These are phyloP conservation scores for Cephus sareptanus DNA, from an alignment of 2,888 invertebrate species.

Conservation along the genomic window DNA sequence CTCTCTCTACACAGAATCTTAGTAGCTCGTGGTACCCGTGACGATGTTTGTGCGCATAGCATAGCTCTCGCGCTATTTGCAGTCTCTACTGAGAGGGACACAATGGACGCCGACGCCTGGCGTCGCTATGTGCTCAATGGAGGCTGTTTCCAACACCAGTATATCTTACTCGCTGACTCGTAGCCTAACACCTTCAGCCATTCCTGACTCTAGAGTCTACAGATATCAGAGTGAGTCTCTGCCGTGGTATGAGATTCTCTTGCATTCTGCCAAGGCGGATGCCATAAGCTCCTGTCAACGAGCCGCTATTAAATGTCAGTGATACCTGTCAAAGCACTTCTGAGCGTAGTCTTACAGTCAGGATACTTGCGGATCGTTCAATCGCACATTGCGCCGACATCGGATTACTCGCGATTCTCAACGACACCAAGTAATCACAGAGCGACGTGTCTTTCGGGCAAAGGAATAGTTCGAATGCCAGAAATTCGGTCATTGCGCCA, in stretches of 20 bases:
- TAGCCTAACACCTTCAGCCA: neutral
- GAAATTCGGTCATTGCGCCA: neutral
- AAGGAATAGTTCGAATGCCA: neutral
- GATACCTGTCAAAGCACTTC: neutral
- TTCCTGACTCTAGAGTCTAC: neutral
- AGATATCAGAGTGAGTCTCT: neutral
- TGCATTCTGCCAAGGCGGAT: neutral
- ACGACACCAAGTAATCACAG: neutral
- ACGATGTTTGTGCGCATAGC: conserved; percentile 42
- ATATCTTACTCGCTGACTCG: neutral
- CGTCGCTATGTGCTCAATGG: conserved; percentile 42
- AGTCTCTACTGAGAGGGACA: conserved; percentile 37
- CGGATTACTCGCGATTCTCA: neutral
- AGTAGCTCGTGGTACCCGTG: neutral
- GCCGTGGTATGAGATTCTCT: neutral
- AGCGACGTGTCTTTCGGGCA: neutral
- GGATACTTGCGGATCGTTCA: neutral
- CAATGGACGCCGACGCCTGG: conserved; percentile 48
- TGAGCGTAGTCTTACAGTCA: neutral
- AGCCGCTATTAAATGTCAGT: neutral
- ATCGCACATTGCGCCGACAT: neutral
- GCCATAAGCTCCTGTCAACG: neutral
- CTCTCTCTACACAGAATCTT: neutral
- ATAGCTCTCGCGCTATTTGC: conserved; percentile 57
- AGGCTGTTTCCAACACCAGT: conserved; percentile 29